phyloP scores from a whole-genome alignment of 2,797 vertebrate species.

The Dryobates pubescens region DNA sequence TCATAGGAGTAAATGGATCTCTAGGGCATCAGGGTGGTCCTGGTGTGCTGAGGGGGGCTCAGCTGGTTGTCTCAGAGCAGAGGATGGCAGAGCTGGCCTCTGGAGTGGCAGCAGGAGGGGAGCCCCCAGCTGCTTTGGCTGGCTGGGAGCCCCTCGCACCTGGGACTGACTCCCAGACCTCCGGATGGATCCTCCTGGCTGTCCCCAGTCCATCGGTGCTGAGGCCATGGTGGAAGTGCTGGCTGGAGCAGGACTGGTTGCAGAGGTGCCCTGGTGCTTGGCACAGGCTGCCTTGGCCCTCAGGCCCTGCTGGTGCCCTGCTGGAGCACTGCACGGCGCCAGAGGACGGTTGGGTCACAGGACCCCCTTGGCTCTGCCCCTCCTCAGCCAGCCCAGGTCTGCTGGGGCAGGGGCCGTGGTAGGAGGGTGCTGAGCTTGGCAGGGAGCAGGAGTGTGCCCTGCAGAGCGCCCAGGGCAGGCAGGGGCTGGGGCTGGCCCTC shows the following conservation, averaged over 20 bases:
- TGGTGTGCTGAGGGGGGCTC: background rate
- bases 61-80: background rate
- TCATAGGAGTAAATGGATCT: background rate
- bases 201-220: background rate
- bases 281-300: background rate
- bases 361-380: no score
- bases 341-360: background rate
- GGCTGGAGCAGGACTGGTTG: background rate
- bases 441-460: background rate
- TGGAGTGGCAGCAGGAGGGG: fast-evolving
- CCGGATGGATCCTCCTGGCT: background rate
- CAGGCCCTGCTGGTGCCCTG: background rate
- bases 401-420: background rate
- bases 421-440: constrained; percentile 18
- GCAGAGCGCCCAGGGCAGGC: background rate
- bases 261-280: background rate
- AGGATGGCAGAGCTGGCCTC: background rate
- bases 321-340: background rate
- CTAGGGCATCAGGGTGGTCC: background rate
- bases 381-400: background rate
- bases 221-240: background rate
- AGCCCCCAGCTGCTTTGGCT: background rate
- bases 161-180: background rate
- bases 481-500: background rate
- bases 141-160: background rate